Evolutionary conservation across 2,797 vertebrate species (phyloP).

Genomic region (Oreochromis mossambicus): DNA sequence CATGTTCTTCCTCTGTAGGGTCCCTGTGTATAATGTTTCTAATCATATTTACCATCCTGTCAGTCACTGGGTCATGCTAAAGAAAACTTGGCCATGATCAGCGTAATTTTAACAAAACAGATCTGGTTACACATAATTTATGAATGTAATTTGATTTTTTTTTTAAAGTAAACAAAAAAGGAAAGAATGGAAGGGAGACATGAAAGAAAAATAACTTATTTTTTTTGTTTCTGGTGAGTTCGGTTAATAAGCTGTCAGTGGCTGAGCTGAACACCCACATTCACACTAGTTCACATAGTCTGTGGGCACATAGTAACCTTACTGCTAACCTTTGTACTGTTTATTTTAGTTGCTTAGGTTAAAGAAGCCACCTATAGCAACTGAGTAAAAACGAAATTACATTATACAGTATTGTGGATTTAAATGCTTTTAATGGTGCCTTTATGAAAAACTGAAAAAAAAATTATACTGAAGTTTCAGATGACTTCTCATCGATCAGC

Average conservation of each 20-base stretch:
- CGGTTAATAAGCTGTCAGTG: background rate
- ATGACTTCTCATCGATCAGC: background rate
- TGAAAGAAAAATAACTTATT: background rate
- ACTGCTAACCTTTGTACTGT: background rate
- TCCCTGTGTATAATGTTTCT: background rate
- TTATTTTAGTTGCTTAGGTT: background rate
- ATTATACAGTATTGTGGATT: background rate
- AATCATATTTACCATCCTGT: background rate
- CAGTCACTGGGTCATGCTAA: background rate
- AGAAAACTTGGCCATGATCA: background rate
- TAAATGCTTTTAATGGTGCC: background rate
- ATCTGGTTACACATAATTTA: background rate
- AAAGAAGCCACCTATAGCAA: background rate
- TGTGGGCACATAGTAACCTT: background rate
- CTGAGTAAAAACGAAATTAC: background rate
- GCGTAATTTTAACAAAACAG: background rate
- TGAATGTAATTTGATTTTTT: background rate
- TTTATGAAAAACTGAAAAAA: background rate
- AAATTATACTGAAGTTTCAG: background rate
- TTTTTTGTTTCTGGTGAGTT: background rate
- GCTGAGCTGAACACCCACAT: background rate
- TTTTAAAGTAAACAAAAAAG: fast-evolving
- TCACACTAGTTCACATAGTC: background rate
- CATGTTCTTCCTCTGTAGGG: background rate
- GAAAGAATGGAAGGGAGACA: background rate